A percentile compares a stretch with the other conserved stretches of the same genome.
These are phyloP conservation scores for Lepidurus arcticus DNA, from an alignment of 1,140 invertebrate genomes.

Conservation along the genomic window DNA sequence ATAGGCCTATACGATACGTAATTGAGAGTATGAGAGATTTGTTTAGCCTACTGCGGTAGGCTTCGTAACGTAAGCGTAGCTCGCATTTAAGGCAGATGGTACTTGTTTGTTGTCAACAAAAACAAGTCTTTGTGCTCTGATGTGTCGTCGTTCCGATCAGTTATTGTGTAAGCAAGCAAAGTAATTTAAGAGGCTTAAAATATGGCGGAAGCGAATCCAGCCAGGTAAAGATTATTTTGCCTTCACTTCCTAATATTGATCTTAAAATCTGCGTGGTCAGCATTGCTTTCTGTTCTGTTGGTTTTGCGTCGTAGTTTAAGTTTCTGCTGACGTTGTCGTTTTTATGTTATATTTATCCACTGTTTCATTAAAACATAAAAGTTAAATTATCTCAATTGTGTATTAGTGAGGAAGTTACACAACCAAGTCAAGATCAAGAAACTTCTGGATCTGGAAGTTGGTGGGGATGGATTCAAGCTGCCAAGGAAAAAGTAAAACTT, in stretches of 20 bases:
- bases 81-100: neutral
- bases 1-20: too few species aligned
- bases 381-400: neutral
- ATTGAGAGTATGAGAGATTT: too few species aligned
- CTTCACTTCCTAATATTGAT: neutral
- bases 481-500: conserved; percentile 60
- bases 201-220: conserved; percentile 6
- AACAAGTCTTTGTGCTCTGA: neutral
- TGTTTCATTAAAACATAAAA: too few species aligned
- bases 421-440: neutral
- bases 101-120: neutral
- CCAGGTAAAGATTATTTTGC: neutral
- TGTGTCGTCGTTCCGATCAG: neutral
- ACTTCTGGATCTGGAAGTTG: neutral
- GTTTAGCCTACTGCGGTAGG: neutral
- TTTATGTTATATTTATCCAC: neutral
- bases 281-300: neutral
- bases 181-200: neutral
- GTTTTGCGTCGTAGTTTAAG: neutral
- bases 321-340: neutral
- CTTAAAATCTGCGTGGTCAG: neutral
- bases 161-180: neutral
- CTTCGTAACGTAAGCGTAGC: neutral
- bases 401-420: neutral
- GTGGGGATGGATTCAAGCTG: conserved; percentile 59